These are phyloP conservation scores for Zosterops japonicus DNA, from an alignment of 2,113 vertebrate species.

Conservation along the genomic window DNA sequence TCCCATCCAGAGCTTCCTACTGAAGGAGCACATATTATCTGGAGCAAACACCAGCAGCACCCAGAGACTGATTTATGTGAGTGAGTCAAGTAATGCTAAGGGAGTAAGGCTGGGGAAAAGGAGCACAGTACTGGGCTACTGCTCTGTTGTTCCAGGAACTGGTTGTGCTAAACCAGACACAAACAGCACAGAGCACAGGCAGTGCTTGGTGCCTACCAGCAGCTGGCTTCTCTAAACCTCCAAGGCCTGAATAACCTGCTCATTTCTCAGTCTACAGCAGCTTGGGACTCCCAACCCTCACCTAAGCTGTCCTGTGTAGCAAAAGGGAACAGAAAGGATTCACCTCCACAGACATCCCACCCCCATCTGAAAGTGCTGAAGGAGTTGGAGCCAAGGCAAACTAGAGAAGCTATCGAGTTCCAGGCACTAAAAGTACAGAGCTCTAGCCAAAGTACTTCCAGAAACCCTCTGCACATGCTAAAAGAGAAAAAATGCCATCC, in stretches of 20 bases:
- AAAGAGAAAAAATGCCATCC: not conserved
- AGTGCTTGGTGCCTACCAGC: not conserved
- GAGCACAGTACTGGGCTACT: not conserved
- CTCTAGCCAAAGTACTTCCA: not conserved
- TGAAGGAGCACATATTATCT: not conserved
- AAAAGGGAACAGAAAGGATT: not conserved
- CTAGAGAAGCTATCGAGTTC: not conserved
- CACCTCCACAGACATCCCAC: not conserved
- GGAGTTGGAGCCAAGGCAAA: not conserved
- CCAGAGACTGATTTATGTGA: not conserved
- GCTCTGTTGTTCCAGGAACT: not conserved
- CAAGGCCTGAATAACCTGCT: not conserved
- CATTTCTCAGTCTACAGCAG: not conserved
- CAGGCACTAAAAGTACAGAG: not conserved
- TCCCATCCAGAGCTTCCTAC: not conserved
- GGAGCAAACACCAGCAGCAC: not conserved
- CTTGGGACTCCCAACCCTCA: not conserved
- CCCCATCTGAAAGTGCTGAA: not conserved
- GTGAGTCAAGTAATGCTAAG: not conserved
- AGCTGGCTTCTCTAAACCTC: not conserved
- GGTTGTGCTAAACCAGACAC: not conserved
- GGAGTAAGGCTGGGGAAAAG: not conserved
- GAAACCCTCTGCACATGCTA: not conserved
- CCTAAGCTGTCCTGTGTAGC: not conserved
- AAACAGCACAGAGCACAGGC: not conserved